A percentile compares a stretch with the other conserved stretches of the same genome.
Conservation (phyloP, 1,140 invertebrate species). For the Trichoplusia ni region DNA sequence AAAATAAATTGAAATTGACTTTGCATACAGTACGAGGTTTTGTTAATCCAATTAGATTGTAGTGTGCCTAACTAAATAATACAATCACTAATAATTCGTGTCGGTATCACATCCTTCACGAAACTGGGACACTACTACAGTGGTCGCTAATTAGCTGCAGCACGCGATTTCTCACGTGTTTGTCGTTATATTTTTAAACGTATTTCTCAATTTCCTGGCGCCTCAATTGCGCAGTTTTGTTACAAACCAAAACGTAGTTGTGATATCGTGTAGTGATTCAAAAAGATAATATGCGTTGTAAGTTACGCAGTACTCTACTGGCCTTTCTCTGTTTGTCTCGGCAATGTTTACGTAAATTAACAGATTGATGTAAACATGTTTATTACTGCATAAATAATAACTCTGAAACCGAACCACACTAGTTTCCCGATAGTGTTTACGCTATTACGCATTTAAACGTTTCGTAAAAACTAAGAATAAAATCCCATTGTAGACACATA, state of each 20-base stretch:
- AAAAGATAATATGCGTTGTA: too few relatives aligned
- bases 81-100: background rate
- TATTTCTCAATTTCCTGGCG: conserved; percentile 24
- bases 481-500: conserved; percentile 24
- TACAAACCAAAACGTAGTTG: conserved; percentile 1
- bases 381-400: background rate
- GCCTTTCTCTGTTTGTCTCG: too few relatives aligned
- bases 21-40: too few relatives aligned
- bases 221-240: conserved; percentile 16
- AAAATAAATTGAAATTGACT: too few relatives aligned
- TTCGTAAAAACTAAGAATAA: conserved; percentile 6
- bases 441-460: background rate
- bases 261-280: background rate
- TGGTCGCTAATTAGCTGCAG: conserved; percentile 10
- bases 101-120: conserved; percentile 6
- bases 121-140: conserved; percentile 4
- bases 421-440: conserved; percentile 2
- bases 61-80: background rate
- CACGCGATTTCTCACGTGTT: conserved; percentile 7
- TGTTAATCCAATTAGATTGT: background rate
- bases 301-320: too few relatives aligned
- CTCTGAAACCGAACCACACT: background rate
- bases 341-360: too few relatives aligned
- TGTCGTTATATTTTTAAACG: conserved; percentile 8
- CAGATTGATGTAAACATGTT: conserved; percentile 6